Conservation (phyloP, 2,113 vertebrate genomes). For the Stigmatopora nigra region DNA sequence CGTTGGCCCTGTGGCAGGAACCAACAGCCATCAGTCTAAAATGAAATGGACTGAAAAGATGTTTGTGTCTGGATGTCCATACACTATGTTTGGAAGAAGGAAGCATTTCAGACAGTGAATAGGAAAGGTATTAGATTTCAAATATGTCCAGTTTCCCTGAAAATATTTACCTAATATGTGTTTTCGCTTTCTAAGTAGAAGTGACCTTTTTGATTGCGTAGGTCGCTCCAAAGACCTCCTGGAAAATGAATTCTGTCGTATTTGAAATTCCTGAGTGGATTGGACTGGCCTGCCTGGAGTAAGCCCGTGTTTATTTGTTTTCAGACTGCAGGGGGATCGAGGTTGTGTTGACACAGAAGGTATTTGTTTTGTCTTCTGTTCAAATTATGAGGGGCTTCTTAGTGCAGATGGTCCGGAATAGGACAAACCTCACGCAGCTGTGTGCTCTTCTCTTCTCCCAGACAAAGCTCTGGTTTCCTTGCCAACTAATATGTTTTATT, state of each 20-base stretch:
- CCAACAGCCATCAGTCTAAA: constrained; percentile 17
- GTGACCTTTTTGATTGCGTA: constrained; percentile 57
- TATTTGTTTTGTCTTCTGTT: constrained; percentile 62
- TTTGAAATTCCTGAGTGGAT: constrained; percentile 61
- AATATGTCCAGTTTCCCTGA: constrained; percentile 55
- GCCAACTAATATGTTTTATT: constrained; percentile 63
- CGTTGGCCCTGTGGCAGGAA: constrained; percentile 30
- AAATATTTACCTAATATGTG: constrained; percentile 73
- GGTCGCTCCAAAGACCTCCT: constrained; percentile 62
- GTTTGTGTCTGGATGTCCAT: constrained; percentile 24
- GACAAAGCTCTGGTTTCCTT: constrained; percentile 20
- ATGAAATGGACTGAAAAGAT: constrained; percentile 28
- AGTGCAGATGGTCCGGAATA: constrained; percentile 49
- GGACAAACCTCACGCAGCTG: constrained; percentile 57
- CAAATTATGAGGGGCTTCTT: constrained; percentile 51
- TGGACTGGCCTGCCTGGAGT: constrained; percentile 39
- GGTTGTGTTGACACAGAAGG: constrained; percentile 58
- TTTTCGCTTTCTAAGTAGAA: constrained; percentile 66
- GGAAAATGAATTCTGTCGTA: constrained; percentile 70
- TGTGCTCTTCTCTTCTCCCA: constrained; percentile 33
- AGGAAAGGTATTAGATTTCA: constrained; percentile 50
- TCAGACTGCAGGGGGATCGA: constrained; percentile 46
- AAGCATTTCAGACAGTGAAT: constrained; percentile 26
- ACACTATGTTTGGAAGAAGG: constrained; percentile 20
- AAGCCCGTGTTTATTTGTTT: constrained; percentile 67